Evolutionary conservation across 2,113 vertebrate genomes (phyloP).

Genomic region (Symphodus melops): DNA sequence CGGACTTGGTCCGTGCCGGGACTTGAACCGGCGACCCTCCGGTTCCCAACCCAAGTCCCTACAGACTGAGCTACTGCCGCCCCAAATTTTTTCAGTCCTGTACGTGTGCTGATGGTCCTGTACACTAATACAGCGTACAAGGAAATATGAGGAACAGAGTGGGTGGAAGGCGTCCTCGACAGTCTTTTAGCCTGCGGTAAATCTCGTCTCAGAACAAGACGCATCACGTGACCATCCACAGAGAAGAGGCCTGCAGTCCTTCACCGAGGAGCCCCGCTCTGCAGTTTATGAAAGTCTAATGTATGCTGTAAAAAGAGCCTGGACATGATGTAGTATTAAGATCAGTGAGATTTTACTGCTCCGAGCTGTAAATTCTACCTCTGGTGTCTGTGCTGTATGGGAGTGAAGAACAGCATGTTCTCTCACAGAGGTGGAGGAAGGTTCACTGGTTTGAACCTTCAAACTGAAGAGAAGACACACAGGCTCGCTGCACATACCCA

Average conservation of each 20-base stretch:
- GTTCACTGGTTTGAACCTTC: not conserved
- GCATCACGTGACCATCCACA: not conserved
- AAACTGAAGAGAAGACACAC: not conserved
- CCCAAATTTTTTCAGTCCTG: not conserved
- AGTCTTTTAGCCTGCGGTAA: conserved; percentile 6
- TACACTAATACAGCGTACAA: not conserved
- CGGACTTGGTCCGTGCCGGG: too few species aligned
- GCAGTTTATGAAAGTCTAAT: conserved; percentile 34
- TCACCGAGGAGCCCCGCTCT: conserved; percentile 4
- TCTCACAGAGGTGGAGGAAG: too few species aligned
- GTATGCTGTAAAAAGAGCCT: conserved; percentile 30
- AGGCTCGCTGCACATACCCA: not conserved
- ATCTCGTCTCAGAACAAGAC: conserved; percentile 5
- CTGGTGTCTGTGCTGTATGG: not conserved
- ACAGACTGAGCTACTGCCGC: too few species aligned
- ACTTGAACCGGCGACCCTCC: too few species aligned
- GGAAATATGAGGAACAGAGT: not conserved
- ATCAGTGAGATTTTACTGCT: conserved; percentile 4
- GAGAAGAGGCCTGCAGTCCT: conserved; percentile 38
- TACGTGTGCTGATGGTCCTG: not conserved
- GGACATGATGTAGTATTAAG: conserved; percentile 3
- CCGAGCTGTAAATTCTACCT: not conserved
- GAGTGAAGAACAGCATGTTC: not conserved
- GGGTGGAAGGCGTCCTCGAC: not conserved
- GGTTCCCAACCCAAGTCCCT: too few species aligned